A percentile compares a stretch with the other conserved stretches of the same genome.
These are phyloP conservation scores for Drosophila arizonae DNA, from an alignment of 1,140 invertebrate genomes.

Conservation along the genomic window DNA sequence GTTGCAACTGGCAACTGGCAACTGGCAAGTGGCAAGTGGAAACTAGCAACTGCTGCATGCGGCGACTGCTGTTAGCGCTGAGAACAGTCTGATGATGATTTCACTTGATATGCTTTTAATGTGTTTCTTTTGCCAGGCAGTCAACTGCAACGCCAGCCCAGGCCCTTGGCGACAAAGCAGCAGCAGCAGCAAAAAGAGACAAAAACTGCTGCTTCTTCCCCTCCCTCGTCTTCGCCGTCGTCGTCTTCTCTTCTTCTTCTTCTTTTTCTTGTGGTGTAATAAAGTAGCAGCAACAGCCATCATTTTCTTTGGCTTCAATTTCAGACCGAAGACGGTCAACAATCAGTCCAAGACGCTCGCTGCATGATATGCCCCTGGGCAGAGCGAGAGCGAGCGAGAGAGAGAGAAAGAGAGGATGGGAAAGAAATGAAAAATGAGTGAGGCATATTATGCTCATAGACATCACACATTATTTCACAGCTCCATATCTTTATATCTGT, in stretches of 20 bases:
- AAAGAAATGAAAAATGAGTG: slow-evolving; percentile 10
- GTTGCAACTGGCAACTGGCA: slow-evolving; percentile 25
- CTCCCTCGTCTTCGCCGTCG: background rate
- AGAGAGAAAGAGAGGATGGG: background rate
- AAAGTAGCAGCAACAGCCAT: slow-evolving; percentile 61
- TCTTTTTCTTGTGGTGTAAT: slow-evolving; percentile 65
- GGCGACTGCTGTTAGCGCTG: slow-evolving; percentile 40
- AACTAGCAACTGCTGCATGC: slow-evolving; percentile 24
- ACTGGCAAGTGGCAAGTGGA: slow-evolving; percentile 35
- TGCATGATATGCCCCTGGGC: slow-evolving; percentile 40
- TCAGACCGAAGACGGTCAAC: slow-evolving; percentile 59
- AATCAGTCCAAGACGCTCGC: slow-evolving; percentile 47
- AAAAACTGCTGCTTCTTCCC: slow-evolving; percentile 14
- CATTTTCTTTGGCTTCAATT: slow-evolving; percentile 72
- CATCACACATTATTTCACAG: slow-evolving; percentile 73
- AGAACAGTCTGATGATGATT: slow-evolving; percentile 66
- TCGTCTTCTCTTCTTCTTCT: background rate
- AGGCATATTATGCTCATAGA: slow-evolving; percentile 66
- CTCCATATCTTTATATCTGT: slow-evolving; percentile 12
- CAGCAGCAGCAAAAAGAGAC: slow-evolving; percentile 9
- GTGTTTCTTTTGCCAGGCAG: slow-evolving; percentile 74
- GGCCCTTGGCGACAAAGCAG: slow-evolving; percentile 53
- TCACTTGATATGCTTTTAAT: slow-evolving; percentile 77
- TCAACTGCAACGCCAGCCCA: slow-evolving; percentile 63
- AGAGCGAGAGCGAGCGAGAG: background rate